These are phyloP conservation scores for Napeogenes inachia DNA, from an alignment of 2,888 invertebrate species.

Conservation along the genomic window DNA sequence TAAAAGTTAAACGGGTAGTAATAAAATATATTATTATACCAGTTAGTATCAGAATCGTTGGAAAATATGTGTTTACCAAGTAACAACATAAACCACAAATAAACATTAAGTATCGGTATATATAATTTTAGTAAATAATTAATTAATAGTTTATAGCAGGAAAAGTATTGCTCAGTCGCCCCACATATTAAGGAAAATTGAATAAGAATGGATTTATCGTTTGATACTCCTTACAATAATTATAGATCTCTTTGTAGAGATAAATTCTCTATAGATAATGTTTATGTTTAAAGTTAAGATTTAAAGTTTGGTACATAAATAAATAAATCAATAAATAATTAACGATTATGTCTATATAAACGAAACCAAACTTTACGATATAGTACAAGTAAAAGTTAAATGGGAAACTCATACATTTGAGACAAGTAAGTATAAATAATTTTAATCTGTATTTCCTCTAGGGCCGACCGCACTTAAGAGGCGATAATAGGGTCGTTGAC, in stretches of 20 bases:
- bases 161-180: background rate
- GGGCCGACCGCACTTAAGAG: slow-evolving; percentile 29
- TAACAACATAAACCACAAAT: background rate
- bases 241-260: too few species aligned
- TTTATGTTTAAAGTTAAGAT: too few species aligned
- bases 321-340: too few species aligned
- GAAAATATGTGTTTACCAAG: too few species aligned
- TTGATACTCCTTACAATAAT: too few species aligned
- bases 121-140: background rate
- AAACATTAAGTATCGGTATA: background rate
- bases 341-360: background rate
- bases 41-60: too few species aligned
- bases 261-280: too few species aligned
- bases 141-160: background rate
- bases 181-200: background rate
- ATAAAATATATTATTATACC: too few species aligned
- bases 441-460: slow-evolving; percentile 42
- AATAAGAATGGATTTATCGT: too few species aligned
- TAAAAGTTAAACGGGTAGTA: too few species aligned
- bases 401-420: background rate
- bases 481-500: slow-evolving; percentile 35
- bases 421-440: slow-evolving; percentile 35
- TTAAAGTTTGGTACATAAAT: too few species aligned
- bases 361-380: too few species aligned
- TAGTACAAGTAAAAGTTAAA: background rate